These are phyloP conservation scores for Pomacea canaliculata DNA, from an alignment of 2,888 invertebrate genomes.

Conservation along the genomic window DNA sequence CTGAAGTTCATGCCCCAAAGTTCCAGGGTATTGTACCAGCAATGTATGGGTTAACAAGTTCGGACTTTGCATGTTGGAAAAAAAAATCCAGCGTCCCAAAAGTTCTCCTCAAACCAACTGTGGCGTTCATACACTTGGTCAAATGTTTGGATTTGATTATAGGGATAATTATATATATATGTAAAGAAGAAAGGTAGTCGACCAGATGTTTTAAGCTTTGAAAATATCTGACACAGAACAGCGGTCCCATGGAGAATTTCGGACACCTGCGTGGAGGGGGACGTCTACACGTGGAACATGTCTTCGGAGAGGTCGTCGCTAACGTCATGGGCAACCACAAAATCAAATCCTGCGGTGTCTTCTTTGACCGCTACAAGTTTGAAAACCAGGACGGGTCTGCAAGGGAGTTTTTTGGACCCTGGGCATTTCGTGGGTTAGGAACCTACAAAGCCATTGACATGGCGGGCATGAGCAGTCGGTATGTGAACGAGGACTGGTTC, in stretches of 20 bases:
- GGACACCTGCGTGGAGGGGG: slow-evolving; percentile 42
- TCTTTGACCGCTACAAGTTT: slow-evolving; percentile 86
- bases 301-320: slow-evolving; percentile 93
- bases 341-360: slow-evolving; percentile 90
- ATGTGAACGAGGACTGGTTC: slow-evolving; percentile 86
- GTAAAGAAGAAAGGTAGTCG: neutral
- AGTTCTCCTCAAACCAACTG: no score
- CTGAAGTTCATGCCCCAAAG: no score
- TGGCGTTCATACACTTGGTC: no score
- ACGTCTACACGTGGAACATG: slow-evolving; percentile 78
- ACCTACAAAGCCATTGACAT: slow-evolving; percentile 40
- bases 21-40: neutral
- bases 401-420: slow-evolving; percentile 57
- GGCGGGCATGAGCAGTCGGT: slow-evolving; percentile 71
- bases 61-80: neutral
- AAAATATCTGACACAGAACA: slow-evolving; percentile 72
- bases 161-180: neutral
- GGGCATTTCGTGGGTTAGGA: slow-evolving; percentile 43
- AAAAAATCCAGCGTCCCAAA: no score
- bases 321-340: slow-evolving; percentile 89
- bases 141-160: neutral
- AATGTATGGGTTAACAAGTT: neutral
- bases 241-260: slow-evolving; percentile 45
- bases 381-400: slow-evolving; percentile 72
- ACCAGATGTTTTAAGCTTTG: neutral